These are phyloP conservation scores for Drosophila teissieri DNA, from an alignment of 1,140 invertebrate species.

Conservation along the genomic window DNA sequence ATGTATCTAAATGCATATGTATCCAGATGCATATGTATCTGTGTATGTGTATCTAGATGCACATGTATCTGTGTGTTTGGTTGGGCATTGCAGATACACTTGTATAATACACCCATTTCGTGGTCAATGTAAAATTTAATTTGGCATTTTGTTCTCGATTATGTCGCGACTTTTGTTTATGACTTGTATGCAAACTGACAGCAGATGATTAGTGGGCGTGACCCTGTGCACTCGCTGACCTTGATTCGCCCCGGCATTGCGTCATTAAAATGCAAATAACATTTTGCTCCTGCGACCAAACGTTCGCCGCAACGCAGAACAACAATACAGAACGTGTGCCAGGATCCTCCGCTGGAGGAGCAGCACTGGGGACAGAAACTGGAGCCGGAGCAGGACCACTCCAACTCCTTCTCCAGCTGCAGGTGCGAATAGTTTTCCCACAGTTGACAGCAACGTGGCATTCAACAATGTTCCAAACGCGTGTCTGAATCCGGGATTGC, in stretches of 20 bases:
- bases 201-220: constrained; percentile 28
- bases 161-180: constrained; percentile 31
- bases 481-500: background rate
- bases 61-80: constrained; percentile 6
- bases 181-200: constrained; percentile 4
- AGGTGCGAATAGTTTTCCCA: constrained; percentile 28
- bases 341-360: background rate
- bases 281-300: constrained; percentile 30
- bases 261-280: constrained; percentile 71
- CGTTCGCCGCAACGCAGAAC: constrained; percentile 11
- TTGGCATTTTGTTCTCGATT: constrained; percentile 30
- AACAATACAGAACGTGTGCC: constrained; percentile 13
- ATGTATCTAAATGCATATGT: background rate
- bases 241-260: constrained; percentile 32
- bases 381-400: too few relatives aligned
- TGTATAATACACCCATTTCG: constrained; percentile 12
- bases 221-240: background rate
- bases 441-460: constrained; percentile 26
- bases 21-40: background rate
- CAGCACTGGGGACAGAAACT: too few relatives aligned
- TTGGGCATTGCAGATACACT: background rate
- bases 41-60: background rate
- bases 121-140: constrained; percentile 45
- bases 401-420: constrained; percentile 1
- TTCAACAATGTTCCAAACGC: background rate